Evolutionary conservation across 2,888 invertebrate genomes (phyloP), one percentile per base, ranked within the genome.

Genomic region (Meliscaeva auricollis): DNA sequence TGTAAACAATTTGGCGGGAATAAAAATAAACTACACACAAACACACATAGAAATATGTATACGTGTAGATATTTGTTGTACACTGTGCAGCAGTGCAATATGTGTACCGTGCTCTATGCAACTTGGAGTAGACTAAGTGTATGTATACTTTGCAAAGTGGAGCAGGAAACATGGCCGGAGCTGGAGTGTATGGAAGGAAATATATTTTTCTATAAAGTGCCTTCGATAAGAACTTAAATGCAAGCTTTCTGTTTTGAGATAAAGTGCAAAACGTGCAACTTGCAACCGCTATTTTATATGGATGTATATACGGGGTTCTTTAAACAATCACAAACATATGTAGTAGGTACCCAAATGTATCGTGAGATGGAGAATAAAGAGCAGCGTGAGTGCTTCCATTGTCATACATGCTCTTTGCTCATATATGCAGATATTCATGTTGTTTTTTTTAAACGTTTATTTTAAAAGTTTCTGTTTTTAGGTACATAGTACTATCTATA

Each of bases 1-100:
- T 84, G 83, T 79, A 79, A 78, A 84, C 79, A 84, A 46, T 79
- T 84, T 74, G 79, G 74, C 70, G 74, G 78, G 70, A 79, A 84
- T 56, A 70, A 79, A 84, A 83, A 74, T 62, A 77, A 52, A 30
- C 58, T 72, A 73, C 26, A 62, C 54, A 60, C 15, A 60, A 17
- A 52, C 56, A 73, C 15, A 46, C 46, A 38, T 9, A 35, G 35
- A 35, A 35, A 35, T 35, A 3, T 35, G 3, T 35, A 35, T 9
- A 11, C 38, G 11, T 38, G 13, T 13, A 35, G 9, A 56, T 35
- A 13, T 13, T 11, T 15, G 2, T 4, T 77, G 35, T 41, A 77
- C 13, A n/a, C n/a, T n/a, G n/a, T n/a, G n/a, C n/a, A n/a, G n/a
- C n/a, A 17, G 0, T 46, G 46, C 32, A 20, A 32, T 30, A 30